These are phyloP conservation scores for Orchesellides sinensis DNA, from an alignment of 2,888 invertebrate species.

Conservation along the genomic window DNA sequence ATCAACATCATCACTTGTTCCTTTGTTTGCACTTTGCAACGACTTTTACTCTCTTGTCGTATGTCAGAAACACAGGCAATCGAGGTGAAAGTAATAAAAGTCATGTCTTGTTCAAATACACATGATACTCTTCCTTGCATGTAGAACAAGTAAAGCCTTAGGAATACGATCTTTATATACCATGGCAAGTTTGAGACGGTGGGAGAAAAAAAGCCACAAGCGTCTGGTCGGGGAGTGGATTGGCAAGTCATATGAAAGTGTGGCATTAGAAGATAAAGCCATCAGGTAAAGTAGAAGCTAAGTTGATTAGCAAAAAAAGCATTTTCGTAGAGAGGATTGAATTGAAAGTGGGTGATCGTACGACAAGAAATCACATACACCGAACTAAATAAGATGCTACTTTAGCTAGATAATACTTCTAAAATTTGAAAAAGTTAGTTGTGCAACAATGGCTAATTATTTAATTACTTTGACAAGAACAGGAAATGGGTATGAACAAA, in stretches of 20 bases:
- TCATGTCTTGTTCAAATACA: conserved; percentile 28
- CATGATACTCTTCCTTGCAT: not conserved
- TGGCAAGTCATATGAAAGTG: too few relatives aligned
- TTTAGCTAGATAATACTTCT: not conserved
- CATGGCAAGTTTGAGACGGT: not conserved
- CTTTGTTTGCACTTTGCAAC: conserved; percentile 13
- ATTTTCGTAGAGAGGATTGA: not conserved
- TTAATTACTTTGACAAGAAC: conserved; percentile 60
- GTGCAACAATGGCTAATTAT: conserved; percentile 51
- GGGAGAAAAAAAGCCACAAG: too few relatives aligned
- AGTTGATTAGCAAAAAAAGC: conserved; percentile 40
- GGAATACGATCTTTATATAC: too few relatives aligned
- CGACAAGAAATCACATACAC: not conserved
- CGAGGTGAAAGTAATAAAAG: conserved; percentile 66
- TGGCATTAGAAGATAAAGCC: conserved; percentile 21
- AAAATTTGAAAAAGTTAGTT: not conserved
- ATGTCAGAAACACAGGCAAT: conserved; percentile 16
- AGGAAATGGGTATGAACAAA: conserved; percentile 58
- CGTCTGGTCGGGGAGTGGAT: too few relatives aligned
- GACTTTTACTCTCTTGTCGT: conserved; percentile 56
- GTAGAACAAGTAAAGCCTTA: too few relatives aligned
- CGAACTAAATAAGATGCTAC: not conserved
- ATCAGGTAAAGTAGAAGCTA: conserved; percentile 28
- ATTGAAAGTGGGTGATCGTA: conserved; percentile 1
- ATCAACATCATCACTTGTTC: conserved; percentile 2